phyloP scores from a whole-genome alignment of 2,888 invertebrate species.

The Trachelus iudaicus region DNA sequence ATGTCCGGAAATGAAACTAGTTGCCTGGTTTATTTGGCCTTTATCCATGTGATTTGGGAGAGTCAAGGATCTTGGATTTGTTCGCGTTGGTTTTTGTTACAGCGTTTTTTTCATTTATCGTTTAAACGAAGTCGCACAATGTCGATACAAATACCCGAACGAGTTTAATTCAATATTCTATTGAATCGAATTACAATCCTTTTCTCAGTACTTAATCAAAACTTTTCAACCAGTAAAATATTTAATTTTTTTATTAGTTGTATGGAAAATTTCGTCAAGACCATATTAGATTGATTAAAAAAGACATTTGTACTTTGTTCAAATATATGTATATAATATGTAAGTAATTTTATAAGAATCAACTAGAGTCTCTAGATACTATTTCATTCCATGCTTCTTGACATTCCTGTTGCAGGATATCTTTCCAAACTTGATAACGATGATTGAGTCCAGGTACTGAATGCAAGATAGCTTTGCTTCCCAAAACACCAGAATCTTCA shows the following conservation, averaged over 20 bases:
- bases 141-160: not conserved
- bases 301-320: not conserved
- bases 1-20: not conserved
- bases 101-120: not conserved
- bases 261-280: not conserved
- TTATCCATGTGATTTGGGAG: not conserved
- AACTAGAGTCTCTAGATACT: not conserved
- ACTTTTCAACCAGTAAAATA: not conserved
- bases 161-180: not conserved
- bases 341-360: not conserved
- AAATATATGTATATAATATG: not conserved
- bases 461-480: constrained; percentile 80
- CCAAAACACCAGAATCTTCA: constrained; percentile 75
- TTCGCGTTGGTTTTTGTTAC: not conserved
- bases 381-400: constrained; percentile 28
- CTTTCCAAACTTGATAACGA: constrained; percentile 87
- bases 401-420: constrained; percentile 68
- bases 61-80: not conserved
- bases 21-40: not conserved
- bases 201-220: not conserved
- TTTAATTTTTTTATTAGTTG: not conserved
- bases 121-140: not conserved
- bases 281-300: not conserved
- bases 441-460: constrained; percentile 86
- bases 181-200: not conserved